Evolutionary conservation across 2,113 vertebrate species (phyloP).

Genomic region (Ophthalmotilapia sp.): DNA sequence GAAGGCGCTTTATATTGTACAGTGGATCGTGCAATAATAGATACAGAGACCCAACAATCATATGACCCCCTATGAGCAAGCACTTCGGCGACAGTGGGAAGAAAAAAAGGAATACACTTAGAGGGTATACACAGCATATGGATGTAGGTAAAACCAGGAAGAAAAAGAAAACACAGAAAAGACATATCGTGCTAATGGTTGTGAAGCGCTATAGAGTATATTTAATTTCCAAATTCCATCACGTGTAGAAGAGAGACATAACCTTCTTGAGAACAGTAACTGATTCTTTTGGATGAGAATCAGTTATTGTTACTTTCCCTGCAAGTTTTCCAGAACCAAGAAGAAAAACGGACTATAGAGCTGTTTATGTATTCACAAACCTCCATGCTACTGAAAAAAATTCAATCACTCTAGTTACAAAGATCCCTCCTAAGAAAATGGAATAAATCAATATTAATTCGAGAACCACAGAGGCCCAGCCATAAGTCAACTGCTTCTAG

Average conservation of each 20-base stretch:
- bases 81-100: background rate
- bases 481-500: background rate
- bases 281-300: background rate
- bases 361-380: background rate
- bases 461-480: background rate
- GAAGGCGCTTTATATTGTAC: background rate
- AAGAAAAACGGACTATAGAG: background rate
- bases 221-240: background rate
- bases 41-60: background rate
- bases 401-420: background rate
- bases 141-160: background rate
- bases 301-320: background rate
- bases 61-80: background rate
- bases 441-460: background rate
- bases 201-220: background rate
- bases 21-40: background rate
- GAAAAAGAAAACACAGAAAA: background rate
- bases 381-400: background rate
- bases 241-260: background rate
- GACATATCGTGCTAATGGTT: background rate
- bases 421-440: background rate
- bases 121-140: background rate
- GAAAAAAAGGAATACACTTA: background rate
- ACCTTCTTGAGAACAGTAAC: background rate
- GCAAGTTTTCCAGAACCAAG: background rate